Evolutionary conservation across 2,113 vertebrate genomes (phyloP), one percentile per base, ranked within the genome.

Genomic region (Barbus barbus): DNA sequence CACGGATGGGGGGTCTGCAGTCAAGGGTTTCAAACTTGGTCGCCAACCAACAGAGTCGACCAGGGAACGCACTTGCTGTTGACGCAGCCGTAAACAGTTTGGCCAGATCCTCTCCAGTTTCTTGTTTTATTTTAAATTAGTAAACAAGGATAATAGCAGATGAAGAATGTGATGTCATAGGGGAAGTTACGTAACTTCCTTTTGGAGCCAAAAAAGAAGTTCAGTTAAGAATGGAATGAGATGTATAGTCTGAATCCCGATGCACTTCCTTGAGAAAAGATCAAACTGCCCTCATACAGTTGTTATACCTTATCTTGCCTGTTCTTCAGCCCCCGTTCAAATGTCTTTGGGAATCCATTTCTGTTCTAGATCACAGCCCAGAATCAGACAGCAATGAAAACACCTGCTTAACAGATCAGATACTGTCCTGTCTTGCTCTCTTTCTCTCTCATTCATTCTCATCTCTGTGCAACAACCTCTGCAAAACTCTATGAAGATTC

Each of bases 11-110:
- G 92, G 89, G 0, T 88, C 94, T 58, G 93, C 95, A 3, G 95
- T 94, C 67, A 97, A 96, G 92, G 95, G 94, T 89, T 97, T 99
- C 93, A 98, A 98, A 91, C 93, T 99, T 65, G 95, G 97, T 69
- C 95, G 96, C 44, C 97, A 97, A 89, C 94, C 96, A 7, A 96
- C 98, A 9, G 97, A 97, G 93, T 95, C 96, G 16, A 77, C 78
- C 61, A 81, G 78, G 28, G 96, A 95, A 87, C 95, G 96, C 71
- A 95, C 92, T 88, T 98, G 97, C 91, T 98, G 98, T 89, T 99
- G 96, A 99, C 92, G 88, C 86, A 83, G 74, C 81, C 67, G 41
- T 75, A 60, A 63, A 58, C 41, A 60, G 38, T 61, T 36, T 31
- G 26, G 18, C 63, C 72, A 81, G 41, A 61, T 71, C 28, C 22